Percentiles rank a stretch among this genome's conserved stretches.
Conservation (phyloP, 1,140 invertebrate genomes). For the Galleria mellonella region DNA sequence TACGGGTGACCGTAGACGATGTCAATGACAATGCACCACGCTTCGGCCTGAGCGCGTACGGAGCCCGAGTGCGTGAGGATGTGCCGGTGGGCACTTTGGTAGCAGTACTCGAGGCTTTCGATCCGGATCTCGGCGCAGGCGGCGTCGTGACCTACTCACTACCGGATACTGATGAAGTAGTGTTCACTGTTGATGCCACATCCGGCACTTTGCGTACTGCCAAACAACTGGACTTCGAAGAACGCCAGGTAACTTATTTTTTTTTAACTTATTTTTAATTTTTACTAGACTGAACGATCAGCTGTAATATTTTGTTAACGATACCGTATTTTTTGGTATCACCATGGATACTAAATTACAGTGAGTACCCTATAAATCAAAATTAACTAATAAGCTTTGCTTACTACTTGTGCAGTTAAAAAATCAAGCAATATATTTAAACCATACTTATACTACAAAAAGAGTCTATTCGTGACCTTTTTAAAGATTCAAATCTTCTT, state of each 20-base stretch:
- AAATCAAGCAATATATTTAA: too few species aligned
- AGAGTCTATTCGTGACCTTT: too few species aligned
- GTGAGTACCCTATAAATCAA: not conserved
- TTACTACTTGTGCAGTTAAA: too few species aligned
- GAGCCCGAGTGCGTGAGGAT: conserved; percentile 92
- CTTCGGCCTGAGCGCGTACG: conserved; percentile 84
- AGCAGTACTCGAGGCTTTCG: conserved; percentile 88
- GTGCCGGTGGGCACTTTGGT: conserved; percentile 91
- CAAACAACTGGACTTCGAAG: conserved; percentile 88
- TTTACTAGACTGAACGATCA: not conserved
- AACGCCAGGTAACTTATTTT: conserved; percentile 77
- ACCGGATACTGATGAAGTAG: conserved; percentile 79
- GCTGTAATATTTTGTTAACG: not conserved
- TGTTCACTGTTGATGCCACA: conserved; percentile 85
- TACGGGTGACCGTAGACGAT: conserved; percentile 89
- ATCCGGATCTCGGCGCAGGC: conserved; percentile 89
- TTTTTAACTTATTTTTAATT: not conserved
- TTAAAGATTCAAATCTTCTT: too few species aligned
- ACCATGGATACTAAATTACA: not conserved
- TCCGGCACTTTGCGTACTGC: conserved; percentile 89
- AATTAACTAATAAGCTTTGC: too few species aligned
- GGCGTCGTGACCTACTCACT: conserved; percentile 85
- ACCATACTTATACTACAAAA: too few species aligned
- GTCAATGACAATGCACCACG: conserved; percentile 93
- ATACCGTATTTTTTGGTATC: too few species aligned